Conservation (phyloP, 2,888 invertebrate genomes). For the Spicauda simplicius region DNA sequence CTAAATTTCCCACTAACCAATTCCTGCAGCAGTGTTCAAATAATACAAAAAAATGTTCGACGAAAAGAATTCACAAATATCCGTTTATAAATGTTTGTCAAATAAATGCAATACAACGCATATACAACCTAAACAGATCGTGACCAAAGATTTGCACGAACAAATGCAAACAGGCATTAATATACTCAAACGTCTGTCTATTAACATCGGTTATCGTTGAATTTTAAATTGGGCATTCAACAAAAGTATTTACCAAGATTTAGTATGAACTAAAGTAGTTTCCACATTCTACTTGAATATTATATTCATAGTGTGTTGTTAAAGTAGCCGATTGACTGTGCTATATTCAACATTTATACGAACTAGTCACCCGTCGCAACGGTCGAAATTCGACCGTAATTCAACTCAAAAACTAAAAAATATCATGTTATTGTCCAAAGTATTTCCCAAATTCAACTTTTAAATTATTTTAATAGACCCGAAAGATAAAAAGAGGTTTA, state of each 20-base stretch:
- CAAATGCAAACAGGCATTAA: background rate
- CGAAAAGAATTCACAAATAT: background rate
- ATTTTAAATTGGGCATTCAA: background rate
- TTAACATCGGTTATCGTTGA: background rate
- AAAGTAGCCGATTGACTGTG: no score
- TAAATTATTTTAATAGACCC: no score
- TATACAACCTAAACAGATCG: background rate
- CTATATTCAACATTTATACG: no score
- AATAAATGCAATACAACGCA: background rate
- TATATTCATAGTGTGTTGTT: background rate
- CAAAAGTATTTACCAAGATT: background rate
- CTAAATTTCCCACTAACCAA: no score
- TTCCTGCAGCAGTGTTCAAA: no score
- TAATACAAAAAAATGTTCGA: no score
- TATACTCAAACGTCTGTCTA: background rate
- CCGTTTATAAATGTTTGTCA: background rate
- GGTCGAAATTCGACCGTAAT: no score
- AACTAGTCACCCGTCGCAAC: no score
- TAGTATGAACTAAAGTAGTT: background rate
- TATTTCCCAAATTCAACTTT: no score
- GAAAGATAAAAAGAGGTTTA: no score
- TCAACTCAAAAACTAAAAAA: no score
- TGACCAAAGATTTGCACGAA: background rate
- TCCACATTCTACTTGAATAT: background rate
- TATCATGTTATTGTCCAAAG: no score